Evolutionary conservation across 2,797 vertebrate genomes (phyloP).

Genomic region (Malurus leucopterus): DNA sequence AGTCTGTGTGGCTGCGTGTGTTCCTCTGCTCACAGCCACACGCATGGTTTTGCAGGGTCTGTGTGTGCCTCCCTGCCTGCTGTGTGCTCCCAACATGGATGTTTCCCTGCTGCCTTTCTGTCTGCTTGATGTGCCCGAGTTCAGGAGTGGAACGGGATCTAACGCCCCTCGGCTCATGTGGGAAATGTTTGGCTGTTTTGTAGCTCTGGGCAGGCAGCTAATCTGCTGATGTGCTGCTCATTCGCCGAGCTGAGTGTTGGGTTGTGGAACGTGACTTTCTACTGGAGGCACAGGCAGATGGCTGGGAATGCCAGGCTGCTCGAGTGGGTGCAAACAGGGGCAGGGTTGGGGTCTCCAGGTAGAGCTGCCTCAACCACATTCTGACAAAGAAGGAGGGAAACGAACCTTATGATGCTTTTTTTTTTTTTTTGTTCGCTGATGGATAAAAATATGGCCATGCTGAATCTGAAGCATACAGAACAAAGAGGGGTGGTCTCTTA

Average conservation of each 20-base stretch:
- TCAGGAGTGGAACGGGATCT: neutral
- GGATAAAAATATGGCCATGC: conserved; percentile 8
- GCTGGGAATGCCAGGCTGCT: neutral
- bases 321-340: neutral
- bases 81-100: neutral
- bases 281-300: neutral
- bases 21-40: neutral
- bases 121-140: neutral
- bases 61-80: neutral
- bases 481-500: conserved; percentile 44
- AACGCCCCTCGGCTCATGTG: neutral
- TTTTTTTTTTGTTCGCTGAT: neutral
- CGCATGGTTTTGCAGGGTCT: neutral
- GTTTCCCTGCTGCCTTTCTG: neutral
- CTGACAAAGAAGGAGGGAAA: neutral
- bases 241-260: neutral
- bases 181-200: conserved; percentile 1
- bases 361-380: neutral
- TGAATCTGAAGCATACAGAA: neutral
- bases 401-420: neutral
- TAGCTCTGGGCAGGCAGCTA: conserved; percentile 18
- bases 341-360: neutral
- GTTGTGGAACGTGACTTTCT: conserved; percentile 30
- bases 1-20: neutral
- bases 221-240: conserved; percentile 25